These are phyloP conservation scores for Drosophila tropicalis DNA, from an alignment of 1,140 invertebrate genomes.

Conservation along the genomic window DNA sequence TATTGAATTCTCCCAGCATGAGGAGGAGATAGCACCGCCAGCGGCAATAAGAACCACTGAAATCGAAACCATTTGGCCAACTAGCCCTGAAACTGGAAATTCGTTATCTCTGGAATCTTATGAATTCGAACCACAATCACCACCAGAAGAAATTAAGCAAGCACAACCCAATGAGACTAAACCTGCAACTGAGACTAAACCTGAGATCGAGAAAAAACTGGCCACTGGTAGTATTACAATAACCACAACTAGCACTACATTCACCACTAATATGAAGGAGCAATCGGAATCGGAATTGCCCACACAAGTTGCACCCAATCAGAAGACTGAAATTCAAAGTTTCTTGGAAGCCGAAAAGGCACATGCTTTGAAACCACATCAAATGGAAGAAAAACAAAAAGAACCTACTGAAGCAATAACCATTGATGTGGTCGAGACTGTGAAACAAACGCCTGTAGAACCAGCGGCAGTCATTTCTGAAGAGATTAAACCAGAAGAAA, in stretches of 20 bases:
- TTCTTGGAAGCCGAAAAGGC: slow-evolving; percentile 55
- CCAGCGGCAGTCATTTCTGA: neutral
- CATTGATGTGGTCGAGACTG: neutral
- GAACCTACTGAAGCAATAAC: neutral
- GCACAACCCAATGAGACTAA: neutral
- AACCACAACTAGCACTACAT: slow-evolving; percentile 42
- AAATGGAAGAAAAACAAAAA: neutral
- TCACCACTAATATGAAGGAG: slow-evolving; percentile 26
- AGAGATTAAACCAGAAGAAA: neutral
- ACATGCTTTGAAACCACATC: slow-evolving; percentile 24
- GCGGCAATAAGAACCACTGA: slow-evolving; percentile 13
- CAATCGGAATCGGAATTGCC: neutral
- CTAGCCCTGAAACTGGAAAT: slow-evolving; percentile 73
- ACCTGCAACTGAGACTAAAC: slow-evolving; percentile 22
- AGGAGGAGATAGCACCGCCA: slow-evolving; percentile 38
- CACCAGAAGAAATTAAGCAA: slow-evolving; percentile 14
- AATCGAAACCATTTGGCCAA: slow-evolving; percentile 70
- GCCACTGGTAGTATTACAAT: slow-evolving; percentile 51
- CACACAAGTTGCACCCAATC: slow-evolving; percentile 3
- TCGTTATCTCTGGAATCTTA: slow-evolving; percentile 67
- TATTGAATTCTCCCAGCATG: slow-evolving; percentile 78
- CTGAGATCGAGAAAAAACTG: neutral
- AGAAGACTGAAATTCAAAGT: slow-evolving; percentile 45
- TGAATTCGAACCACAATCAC: slow-evolving; percentile 61
- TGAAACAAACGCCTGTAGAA: neutral